Evolutionary conservation across 2,888 invertebrate genomes (phyloP), one percentile per base, ranked within the genome.

Genomic region (Rhagium mordax): DNA sequence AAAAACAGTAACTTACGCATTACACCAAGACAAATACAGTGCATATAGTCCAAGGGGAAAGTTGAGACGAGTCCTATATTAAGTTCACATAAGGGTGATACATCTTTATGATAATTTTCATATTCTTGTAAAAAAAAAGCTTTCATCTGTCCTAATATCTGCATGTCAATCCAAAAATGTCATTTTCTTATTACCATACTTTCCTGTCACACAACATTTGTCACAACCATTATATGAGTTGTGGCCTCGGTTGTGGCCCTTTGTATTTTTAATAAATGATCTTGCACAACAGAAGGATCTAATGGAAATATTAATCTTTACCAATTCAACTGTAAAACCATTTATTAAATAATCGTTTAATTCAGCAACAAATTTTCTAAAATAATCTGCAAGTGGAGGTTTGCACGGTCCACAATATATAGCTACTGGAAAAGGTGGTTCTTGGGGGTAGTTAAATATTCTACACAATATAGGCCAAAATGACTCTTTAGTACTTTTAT

Each of bases 41-140:
- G 79, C 78, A 78, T 78, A 66, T 77, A 78, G 53, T 80, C 79
- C 1, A 75, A 7, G 13, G 70, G 73, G 61, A 80, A 78, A 18
- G 48, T 16, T n/a, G 73, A 24, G 5, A 78, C 73, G 7, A 24
- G 24, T 24, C 71, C 76, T 53, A 78, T 74, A 48, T 59, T 47
- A 13, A 78, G 53, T 15, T 70, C 29, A 33, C 27, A 47, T 61
- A 77, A 71, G 29, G 74, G 74, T 6, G 69, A 72, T 16, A 53
- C 48, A 29, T 74, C 76, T 60, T 76, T 74, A 57, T 79, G 76
- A 61, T 78, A 65, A n/a, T 10, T 3, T 7, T 15, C 13, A 15
- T 47, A 2, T 47, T n/a, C 10, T 3, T 3, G 3, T 47, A n/a
- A 5, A n/a, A 3, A n/a, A 3, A n/a, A 10, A n/a, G 10, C 10